Base-by-base conservation (phyloP, 1,140 invertebrate species). In the Zeugodacus cucurbitae region DNA sequence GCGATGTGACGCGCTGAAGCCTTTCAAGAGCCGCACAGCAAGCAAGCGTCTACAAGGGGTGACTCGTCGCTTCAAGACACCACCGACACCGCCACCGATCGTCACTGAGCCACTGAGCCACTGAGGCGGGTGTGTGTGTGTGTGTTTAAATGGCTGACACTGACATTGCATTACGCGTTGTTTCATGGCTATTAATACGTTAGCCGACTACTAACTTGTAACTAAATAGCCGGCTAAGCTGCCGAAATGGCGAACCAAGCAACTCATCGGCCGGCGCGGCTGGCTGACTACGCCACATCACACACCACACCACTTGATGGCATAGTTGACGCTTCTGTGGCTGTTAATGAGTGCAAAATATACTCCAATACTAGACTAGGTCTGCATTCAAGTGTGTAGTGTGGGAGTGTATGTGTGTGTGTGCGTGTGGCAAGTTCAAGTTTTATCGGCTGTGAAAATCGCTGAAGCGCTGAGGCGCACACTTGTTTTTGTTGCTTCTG, bases 361-460 rank as follows among this genome's bases (percentile, higher is more conserved):
- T 22, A 54, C 41, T 82, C 26, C 3, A 82, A 6, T 58, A 59
- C 22, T 62, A 26, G 22, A 62, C n/a, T 17, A 17, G 22, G n/a
- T 62, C 6, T 26, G 58, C 10, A 22, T 62, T 10, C 26, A 26
- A n/a, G 58, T n/a, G n/a, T 26, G 58, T n/a, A n/a, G 54, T 57
- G 37, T 41, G 37, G 54, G 54, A 57, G 8, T 41, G 70, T 34
- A 11, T 32, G 37, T 48, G n/a, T 3, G 37, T 82, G 41, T 48
- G 74, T 48, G 41, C 34, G 41, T 37, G 74, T 78, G 4, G 74
- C 74, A 82, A 82, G 74, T 54, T 82, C 41, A 82, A 26, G 41
- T 82, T 82, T 82, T 82, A 82, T 82, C 74, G 41, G 74, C 74
- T 82, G 74, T 82, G 74, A 82, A 82, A 82, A 82, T 82, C 74